phyloP scores from a whole-genome alignment of 2,113 vertebrate genomes.

The Lasiurus borealis region DNA sequence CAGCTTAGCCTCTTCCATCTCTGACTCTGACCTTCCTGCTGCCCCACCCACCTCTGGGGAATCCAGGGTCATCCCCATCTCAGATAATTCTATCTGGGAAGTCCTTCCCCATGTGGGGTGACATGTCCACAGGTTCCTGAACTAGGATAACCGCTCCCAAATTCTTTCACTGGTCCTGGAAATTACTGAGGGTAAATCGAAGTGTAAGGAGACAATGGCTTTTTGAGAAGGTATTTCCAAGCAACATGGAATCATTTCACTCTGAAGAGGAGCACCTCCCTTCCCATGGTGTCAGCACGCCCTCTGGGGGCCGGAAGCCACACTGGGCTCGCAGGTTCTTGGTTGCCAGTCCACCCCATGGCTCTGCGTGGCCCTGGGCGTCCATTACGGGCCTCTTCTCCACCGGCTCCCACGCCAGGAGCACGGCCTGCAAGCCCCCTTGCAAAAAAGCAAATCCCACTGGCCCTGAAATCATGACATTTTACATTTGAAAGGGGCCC shows the following conservation, averaged over 20 bases:
- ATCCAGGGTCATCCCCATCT: neutral
- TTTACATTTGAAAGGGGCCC: neutral
- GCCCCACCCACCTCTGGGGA: neutral
- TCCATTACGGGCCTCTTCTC: neutral
- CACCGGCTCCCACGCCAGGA: neutral
- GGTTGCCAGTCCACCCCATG: neutral
- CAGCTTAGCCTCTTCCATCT: neutral
- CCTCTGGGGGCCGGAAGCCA: neutral
- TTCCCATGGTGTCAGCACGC: neutral
- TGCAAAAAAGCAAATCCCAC: neutral
- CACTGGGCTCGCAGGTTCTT: neutral
- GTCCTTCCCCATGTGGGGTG: neutral
- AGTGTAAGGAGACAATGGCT: neutral
- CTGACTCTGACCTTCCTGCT: neutral
- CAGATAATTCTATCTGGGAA: neutral
- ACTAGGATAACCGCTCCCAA: neutral
- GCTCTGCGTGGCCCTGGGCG: neutral
- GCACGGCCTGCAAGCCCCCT: neutral
- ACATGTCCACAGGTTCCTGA: neutral
- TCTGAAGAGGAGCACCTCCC: too few species aligned
- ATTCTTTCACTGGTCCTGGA: neutral
- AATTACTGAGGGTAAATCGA: neutral
- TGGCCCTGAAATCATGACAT: neutral
- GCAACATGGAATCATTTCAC: neutral
- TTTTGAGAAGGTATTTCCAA: neutral